Evolutionary conservation across 1,140 invertebrate species (phyloP), one percentile per base, ranked within the genome.

Genomic region (Holcopasites calliopsidis): DNA sequence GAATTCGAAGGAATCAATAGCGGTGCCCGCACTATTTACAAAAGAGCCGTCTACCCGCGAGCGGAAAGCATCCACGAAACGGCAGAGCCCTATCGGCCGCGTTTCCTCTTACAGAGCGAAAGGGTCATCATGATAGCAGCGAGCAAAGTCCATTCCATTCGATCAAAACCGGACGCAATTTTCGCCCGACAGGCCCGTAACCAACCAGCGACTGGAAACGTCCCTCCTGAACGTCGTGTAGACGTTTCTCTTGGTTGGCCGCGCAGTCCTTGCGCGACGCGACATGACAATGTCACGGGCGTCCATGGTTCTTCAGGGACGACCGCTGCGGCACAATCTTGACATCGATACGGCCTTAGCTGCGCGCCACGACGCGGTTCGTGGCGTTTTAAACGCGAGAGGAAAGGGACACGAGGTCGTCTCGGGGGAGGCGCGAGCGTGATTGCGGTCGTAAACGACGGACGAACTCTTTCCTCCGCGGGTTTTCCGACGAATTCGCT

Each of bases 231-330:
- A 16, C 26, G 31, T 21, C 23, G 64, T 58, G 71, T 47, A 58
- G 57, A 42, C 35, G 47, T 4, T 64, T 57, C 13, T n/a, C 31
- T 28, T 60, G 28, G 40, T 26, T 33, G 8, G 44, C 21, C 26
- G 21, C 40, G 38, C 33, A 61, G 44, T 86, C 86, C 85, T 90
- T 86, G 84, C 85, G 83, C 84, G 83, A 85, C 21, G 47, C 79
- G 79, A 86, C 82, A 79, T 77, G 84, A 81, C 90, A 91, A 90
- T 90, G 89, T 90, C 89, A 89, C 82, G 87, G 88, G 77, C 85
- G 66, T 85, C 73, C 69, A 47, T 70, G 52, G 62, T 71, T 77
- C 74, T 74, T 75, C 83, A 81, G 87, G 83, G 87, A 83, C 83
- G 70, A 71, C 52, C 79, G 54, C 83, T 82, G 79, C 73, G 62